phyloP scores from a whole-genome alignment of 2,797 vertebrate genomes.

The Anableps anableps region DNA sequence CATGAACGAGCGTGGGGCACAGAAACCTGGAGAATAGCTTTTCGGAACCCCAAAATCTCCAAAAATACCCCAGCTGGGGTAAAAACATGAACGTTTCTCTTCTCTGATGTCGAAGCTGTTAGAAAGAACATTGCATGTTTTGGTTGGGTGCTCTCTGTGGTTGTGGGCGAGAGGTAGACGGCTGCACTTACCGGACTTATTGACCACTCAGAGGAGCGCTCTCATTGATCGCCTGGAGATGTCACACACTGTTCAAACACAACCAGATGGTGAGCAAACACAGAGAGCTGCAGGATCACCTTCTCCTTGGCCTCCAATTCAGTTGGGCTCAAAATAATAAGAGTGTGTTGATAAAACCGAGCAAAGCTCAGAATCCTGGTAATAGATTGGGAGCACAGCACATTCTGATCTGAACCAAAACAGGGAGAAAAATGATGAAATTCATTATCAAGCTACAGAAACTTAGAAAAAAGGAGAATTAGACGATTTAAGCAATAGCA shows the following conservation, averaged over 20 bases:
- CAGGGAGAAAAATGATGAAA: not conserved
- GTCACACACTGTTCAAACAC: slow-evolving; percentile 20
- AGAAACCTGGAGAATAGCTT: slow-evolving; percentile 33
- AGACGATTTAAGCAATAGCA: no score
- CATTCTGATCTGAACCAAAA: not conserved
- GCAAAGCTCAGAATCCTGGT: not conserved
- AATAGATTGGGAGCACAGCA: not conserved
- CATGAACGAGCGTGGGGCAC: slow-evolving; percentile 15
- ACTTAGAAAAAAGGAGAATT: no score
- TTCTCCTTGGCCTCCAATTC: not conserved
- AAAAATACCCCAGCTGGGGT: not conserved
- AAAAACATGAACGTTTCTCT: not conserved
- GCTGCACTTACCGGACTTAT: not conserved
- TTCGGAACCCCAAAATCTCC: no score
- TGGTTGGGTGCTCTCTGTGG: not conserved
- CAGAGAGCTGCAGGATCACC: slow-evolving; percentile 4
- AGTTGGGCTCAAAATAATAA: not conserved
- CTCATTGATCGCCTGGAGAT: slow-evolving; percentile 28
- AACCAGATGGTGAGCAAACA: slow-evolving; percentile 40
- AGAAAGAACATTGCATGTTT: not conserved
- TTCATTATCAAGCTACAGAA: not conserved
- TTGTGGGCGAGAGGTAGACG: not conserved
- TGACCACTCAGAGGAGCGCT: slow-evolving; percentile 17
- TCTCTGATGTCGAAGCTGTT: not conserved
- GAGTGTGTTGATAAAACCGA: not conserved